Base-by-base conservation (phyloP, 2,888 invertebrate genomes). In the Calliopum simillimum region DNA sequence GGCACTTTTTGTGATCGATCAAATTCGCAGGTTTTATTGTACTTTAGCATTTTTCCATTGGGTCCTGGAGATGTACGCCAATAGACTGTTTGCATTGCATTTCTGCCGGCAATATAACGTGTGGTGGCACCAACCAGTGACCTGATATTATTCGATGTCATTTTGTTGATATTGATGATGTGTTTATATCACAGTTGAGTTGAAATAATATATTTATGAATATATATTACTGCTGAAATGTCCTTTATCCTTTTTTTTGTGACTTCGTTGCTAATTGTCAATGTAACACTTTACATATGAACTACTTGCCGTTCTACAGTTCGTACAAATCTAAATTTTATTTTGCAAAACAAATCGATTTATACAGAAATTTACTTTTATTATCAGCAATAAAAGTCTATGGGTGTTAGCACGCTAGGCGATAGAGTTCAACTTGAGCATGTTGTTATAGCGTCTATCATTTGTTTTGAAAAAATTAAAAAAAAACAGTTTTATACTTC, bases 61-160 rank as follows among this genome's bases (percentile, higher is more conserved):
- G 82, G 77, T 5, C 88, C 87, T 55, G 90, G 88, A 4, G 81
- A 79, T 47, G 81, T 74, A 78, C 93, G 88, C 93, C 93, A 93
- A 79, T 93, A 93, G 0, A 93, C 91, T 0, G 93, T 93, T 81
- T 93, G 93, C 23, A 93, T 89, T 1, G 92, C 93, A 79, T 93
- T 91, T 72, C 92, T 89, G 62, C 93, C 92, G 62, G 91, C 91
- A 75, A 93, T 91, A 83, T 91, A 92, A 70, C 93, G 89, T 21
- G 92, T 91, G 51, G 92, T 90, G 75, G 91, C 89, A 77, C 92
- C 91, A 73, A 93, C 90, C 82, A 93, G 84, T 78, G 87, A 86
- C 78, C 89, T 90, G 74, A 84, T 74, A 74, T 84, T 83, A 44
- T 77, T 84, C 21, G 79, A 74, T 56, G 79, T 75, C 82, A 83